Evolutionary conservation across 2,888 invertebrate species (phyloP), one percentile per base, ranked within the genome.

Genomic region (Ernsta delagoae): DNA sequence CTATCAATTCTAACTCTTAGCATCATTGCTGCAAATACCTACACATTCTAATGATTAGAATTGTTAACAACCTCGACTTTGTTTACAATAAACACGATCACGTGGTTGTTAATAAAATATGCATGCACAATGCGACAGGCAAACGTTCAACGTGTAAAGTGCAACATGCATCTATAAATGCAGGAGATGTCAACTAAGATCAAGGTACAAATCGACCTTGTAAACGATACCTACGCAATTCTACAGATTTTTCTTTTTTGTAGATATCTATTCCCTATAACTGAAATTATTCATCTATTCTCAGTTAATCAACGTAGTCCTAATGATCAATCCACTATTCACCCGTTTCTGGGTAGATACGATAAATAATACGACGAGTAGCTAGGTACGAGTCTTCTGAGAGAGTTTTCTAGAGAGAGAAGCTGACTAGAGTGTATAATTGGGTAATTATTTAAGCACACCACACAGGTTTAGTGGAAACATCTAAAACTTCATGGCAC

Each of bases 161-260:
- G 31, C 31, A 31, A 31, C 31, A 31, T 70, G 70, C 45, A 36
- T 45, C 45, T 12, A 68, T 41, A 53, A 57, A 57, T 45, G 56
- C 56, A 45, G 57, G 56, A 56, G 62, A 71, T 65, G 71, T 69
- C 71, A 71, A 65, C 59, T 62, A 53, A 65, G 70, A 70, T 70
- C 70, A 66, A 59, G 50, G 62, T 57, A 16, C 63, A 59, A 12
- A 67, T 41, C n/a, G 67, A 41, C 70, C 70, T 70, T 72, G 71
- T 41, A 66, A 59, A 63, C 41, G 66, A 66, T 63, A 70, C 57
- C 56, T 39, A n/a, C 5, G 24, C 24, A 24, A 24, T 24, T 24
- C n/a, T 50, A 16, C 31, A 41, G 24, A 41, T 50, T 64, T 56
- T n/a, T 39, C 6, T 7, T 2, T 5, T 7, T 50, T 50, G 16